Conservation (phyloP, 1,140 invertebrate species). For the Frieseomelitta varia region DNA sequence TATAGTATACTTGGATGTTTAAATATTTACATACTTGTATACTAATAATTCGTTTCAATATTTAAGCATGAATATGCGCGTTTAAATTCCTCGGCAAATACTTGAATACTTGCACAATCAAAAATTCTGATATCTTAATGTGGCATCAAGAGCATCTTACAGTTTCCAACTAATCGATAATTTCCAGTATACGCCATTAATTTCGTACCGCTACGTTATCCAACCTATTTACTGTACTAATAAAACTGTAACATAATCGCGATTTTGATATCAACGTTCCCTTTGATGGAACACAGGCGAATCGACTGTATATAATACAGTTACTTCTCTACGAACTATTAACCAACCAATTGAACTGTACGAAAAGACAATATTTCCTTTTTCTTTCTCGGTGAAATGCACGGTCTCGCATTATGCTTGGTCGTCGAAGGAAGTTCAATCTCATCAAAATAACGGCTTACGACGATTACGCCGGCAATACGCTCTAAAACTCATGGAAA, state of each 20-base stretch:
- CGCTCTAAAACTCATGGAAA: conserved; percentile 52
- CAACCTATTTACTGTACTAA: not conserved
- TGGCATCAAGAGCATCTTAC: not conserved
- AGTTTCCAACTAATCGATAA: not conserved
- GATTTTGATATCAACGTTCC: not conserved
- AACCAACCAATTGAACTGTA: not conserved
- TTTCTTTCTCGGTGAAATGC: conserved; percentile 6
- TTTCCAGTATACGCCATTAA: not conserved
- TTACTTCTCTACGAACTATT: not conserved
- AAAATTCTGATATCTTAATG: not conserved
- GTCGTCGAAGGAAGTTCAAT: conserved; percentile 57
- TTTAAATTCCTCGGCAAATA: not conserved
- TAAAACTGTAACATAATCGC: conserved; percentile 9
- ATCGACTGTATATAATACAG: not conserved
- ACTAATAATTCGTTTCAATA: too few relatives aligned
- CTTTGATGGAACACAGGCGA: not conserved
- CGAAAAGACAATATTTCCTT: not conserved
- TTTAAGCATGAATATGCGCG: too few relatives aligned
- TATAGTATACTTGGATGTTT: too few relatives aligned
- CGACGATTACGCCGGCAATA: conserved; percentile 47
- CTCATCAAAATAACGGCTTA: conserved; percentile 65
- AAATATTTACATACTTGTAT: too few relatives aligned
- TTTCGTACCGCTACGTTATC: conserved; percentile 2
- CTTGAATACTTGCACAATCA: not conserved
- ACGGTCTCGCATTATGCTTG: not conserved